A percentile compares a stretch with the other conserved stretches of the same genome.
phyloP scores from a whole-genome alignment of 37 sponge, comb jelly and placozoan species.

The Mnemiopsis leidyi region DNA sequence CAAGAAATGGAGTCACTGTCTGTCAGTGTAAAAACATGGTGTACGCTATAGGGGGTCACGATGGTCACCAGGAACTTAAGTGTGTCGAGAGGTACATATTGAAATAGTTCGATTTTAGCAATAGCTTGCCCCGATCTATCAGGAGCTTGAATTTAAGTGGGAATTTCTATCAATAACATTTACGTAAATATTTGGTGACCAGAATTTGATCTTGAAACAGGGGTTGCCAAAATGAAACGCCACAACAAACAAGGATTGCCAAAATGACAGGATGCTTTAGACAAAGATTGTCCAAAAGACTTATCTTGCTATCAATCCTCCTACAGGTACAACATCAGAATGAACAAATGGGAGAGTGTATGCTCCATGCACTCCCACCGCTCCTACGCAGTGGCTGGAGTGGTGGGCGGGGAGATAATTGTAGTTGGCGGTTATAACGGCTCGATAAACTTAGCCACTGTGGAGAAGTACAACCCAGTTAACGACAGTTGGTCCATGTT shows the following conservation, averaged over 20 bases:
- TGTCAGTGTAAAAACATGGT: constrained; percentile 37
- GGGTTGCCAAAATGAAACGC: no score
- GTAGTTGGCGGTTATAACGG: constrained; percentile 63
- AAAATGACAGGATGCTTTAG: no score
- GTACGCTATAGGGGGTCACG: constrained; percentile 53
- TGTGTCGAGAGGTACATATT: constrained; percentile 49
- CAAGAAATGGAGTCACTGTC: constrained; percentile 36
- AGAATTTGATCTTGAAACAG: no score
- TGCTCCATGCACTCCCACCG: constrained; percentile 55
- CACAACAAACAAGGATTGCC: no score
- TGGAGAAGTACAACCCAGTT: constrained; percentile 54
- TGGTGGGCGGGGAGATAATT: constrained; percentile 39
- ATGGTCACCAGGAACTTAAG: constrained; percentile 53
- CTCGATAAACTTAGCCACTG: constrained; percentile 31
- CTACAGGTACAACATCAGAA: constrained; percentile 61
- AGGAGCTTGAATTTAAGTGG: no score
- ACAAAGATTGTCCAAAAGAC: no score
- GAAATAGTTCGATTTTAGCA: no score
- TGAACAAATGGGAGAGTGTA: constrained; percentile 64
- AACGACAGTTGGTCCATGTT: constrained; percentile 10
- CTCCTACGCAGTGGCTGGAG: constrained; percentile 42
- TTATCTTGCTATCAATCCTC: no score
- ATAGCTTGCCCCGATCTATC: no score
- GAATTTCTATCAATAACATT: no score
- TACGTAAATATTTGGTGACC: no score